These are phyloP conservation scores for Crioceris asparagi DNA, from an alignment of 2,888 invertebrate genomes.

Conservation along the genomic window DNA sequence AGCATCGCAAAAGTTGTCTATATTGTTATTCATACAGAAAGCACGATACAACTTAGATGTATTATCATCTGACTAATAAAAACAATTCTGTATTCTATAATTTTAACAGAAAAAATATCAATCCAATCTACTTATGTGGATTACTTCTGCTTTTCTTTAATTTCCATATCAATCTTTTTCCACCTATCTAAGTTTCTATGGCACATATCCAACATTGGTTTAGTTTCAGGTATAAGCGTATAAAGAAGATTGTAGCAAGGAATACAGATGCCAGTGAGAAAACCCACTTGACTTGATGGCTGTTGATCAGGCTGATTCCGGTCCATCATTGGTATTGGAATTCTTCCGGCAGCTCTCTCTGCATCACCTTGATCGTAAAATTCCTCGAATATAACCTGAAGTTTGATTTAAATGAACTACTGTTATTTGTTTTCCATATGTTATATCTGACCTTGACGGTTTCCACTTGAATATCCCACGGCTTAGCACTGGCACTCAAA, in stretches of 20 bases:
- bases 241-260: slow-evolving; percentile 66
- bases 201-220: slow-evolving; percentile 59
- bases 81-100: no score
- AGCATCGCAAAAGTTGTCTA: no score
- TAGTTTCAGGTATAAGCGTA: slow-evolving; percentile 57
- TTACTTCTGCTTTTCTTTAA: slow-evolving; percentile 11
- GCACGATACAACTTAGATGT: no score
- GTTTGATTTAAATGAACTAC: no score
- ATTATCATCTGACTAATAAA: no score
- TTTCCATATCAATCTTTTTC: slow-evolving; percentile 39
- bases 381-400: slow-evolving; percentile 63
- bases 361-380: slow-evolving; percentile 60
- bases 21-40: no score
- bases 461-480: slow-evolving; percentile 70
- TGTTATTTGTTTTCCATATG: not conserved
- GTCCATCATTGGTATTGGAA: slow-evolving; percentile 62
- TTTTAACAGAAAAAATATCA: no score
- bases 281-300: slow-evolving; percentile 71
- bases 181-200: slow-evolving; percentile 50
- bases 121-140: no score
- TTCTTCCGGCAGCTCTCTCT: slow-evolving; percentile 38
- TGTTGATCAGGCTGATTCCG: slow-evolving; percentile 60
- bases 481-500: slow-evolving; percentile 73
- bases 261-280: slow-evolving; percentile 67
- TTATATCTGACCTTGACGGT: slow-evolving; percentile 46